Base-by-base conservation (phyloP, 2,888 invertebrate species). In the Acronicta leporina region DNA sequence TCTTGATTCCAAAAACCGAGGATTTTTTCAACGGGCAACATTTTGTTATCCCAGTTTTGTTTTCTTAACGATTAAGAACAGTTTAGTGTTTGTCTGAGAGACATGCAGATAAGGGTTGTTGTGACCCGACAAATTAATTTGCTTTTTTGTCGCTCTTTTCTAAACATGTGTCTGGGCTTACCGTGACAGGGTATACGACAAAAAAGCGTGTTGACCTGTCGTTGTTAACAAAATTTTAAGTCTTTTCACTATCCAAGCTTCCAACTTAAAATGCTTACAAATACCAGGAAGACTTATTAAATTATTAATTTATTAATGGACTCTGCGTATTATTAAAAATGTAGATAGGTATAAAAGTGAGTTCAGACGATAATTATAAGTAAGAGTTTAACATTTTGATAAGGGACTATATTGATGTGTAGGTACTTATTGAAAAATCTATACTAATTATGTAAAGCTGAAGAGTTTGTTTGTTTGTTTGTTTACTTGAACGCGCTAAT, bases 41-140 rank as follows among this genome's bases (percentile, higher is more conserved):
- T 59, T 63, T 63, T 74, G 76, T 75, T 79, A 70, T 65, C 44
- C 80, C 72, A 69, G 73, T 75, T 82, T 84, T 87, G 86, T 90
- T 88, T 80, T 87, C 83, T 82, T 81, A 88, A 85, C 82, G 87
- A 89, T 89, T 89, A 89, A 80, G 84, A 81, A 75, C 68, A 80
- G 84, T 87, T 89, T 87, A 81, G 81, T 86, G 80, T 91, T 88
- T 89, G 85, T 74, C 73, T 75, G 81, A 87, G 82, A 86, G 83
- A 83, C 82, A 77, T 68, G 55, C 20, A 60, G 86, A 88, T 87
- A 87, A 85, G 80, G 77, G 69, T 65, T 71, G 66, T 77, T 74
- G 74, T 68, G 79, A 69, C 68, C 69, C 75, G 69, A 81, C 71
- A 86, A 87, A 87, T 87, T 85, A 79, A 77, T 84, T 86, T 81